A percentile compares a stretch with the other conserved stretches of the same genome.
Evolutionary conservation across 1,140 invertebrate species (phyloP).

Genomic region (Marisa cornuarietis): DNA sequence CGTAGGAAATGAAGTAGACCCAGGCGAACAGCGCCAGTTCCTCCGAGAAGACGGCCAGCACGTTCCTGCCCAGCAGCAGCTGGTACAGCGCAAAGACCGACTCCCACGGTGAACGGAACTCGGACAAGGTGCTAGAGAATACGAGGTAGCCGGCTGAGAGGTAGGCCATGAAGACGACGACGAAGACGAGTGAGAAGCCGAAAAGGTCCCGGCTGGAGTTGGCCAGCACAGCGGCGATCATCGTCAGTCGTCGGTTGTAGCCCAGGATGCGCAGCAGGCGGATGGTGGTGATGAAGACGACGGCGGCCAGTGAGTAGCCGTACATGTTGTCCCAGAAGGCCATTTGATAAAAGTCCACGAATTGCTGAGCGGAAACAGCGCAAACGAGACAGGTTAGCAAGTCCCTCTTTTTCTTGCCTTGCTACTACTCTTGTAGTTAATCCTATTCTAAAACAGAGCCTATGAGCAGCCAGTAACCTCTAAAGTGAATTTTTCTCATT

Average conservation of each 20-base stretch:
- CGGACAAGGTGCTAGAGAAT: conserved; percentile 41
- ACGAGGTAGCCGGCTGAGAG: conserved; percentile 44
- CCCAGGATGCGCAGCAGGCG: conserved; percentile 50
- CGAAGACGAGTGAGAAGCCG: conserved; percentile 52
- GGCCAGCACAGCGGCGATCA: conserved; percentile 33
- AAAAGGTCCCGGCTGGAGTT: conserved; percentile 37
- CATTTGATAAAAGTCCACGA: conserved; percentile 46
- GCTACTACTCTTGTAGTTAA: no score
- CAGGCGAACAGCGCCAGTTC: conserved; percentile 28
- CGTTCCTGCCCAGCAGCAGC: conserved; percentile 48
- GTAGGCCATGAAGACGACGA: conserved; percentile 53
- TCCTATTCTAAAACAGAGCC: no score
- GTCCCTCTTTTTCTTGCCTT: no score
- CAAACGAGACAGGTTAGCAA: no score
- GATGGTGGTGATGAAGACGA: conserved; percentile 45
- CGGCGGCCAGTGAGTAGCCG: conserved; percentile 29
- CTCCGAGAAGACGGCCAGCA: conserved; percentile 25
- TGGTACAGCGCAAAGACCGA: conserved; percentile 41
- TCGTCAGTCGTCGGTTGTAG: conserved; percentile 50
- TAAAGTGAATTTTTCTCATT: no score
- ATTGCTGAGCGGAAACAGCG: neutral
- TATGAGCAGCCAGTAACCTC: no score
- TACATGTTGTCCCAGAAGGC: conserved; percentile 41
- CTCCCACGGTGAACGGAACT: conserved; percentile 46
- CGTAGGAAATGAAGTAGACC: conserved; percentile 37